Evolutionary conservation across 1,140 invertebrate species (phyloP).

Genomic region (Heliconius hewitsoni): DNA sequence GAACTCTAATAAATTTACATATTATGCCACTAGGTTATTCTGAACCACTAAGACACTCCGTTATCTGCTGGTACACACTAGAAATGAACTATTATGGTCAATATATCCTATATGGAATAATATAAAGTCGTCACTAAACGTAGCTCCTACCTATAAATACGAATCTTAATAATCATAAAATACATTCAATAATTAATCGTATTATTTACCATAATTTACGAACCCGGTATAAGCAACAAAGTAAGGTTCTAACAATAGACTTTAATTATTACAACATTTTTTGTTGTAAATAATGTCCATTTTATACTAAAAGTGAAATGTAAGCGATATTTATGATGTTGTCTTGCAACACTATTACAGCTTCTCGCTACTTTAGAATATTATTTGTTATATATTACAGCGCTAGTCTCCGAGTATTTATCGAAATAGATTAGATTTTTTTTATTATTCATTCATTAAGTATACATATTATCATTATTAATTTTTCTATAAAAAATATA

Average conservation of each 20-base stretch:
- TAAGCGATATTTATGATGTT: conserved; percentile 35
- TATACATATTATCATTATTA: too few species aligned
- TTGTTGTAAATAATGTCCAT: conserved; percentile 33
- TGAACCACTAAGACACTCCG: too few species aligned
- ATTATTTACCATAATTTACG: conserved; percentile 13
- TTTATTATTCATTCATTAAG: too few species aligned
- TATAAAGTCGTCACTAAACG: too few species aligned
- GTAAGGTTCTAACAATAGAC: conserved; percentile 29
- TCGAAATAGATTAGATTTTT: too few species aligned
- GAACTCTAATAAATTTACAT: too few species aligned
- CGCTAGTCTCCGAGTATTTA: not conserved
- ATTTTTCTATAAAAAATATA: too few species aligned
- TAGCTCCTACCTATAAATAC: too few species aligned
- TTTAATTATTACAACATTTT: conserved; percentile 38
- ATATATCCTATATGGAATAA: too few species aligned
- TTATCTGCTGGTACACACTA: too few species aligned
- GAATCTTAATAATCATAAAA: not conserved
- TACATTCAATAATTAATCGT: not conserved
- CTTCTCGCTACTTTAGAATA: conserved; percentile 16
- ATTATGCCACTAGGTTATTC: too few species aligned
- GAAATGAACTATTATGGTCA: too few species aligned
- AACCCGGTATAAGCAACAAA: conserved; percentile 33
- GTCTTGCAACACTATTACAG: conserved; percentile 36
- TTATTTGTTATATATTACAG: not conserved
- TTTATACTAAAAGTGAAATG: conserved; percentile 33